Evolutionary conservation across 92 coral and sea anemone genomes (phyloP).

Genomic region (Isaurus tuberculatus): DNA sequence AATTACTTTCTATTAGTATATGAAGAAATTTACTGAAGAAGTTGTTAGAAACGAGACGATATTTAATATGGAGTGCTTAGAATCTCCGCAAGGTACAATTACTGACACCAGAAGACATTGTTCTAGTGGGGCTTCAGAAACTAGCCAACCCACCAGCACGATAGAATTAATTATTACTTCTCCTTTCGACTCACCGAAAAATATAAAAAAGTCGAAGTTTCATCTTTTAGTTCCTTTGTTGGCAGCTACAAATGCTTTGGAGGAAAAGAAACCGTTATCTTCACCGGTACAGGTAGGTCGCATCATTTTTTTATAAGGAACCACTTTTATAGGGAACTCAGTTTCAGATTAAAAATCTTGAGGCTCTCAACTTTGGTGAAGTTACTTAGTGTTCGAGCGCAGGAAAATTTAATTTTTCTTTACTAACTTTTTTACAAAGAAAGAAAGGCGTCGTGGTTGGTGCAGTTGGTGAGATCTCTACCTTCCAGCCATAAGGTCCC

Average conservation of each 20-base stretch:
- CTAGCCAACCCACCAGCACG: conserved; percentile 2
- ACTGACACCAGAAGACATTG: not conserved
- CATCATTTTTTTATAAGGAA: too few species aligned
- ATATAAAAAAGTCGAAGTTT: conserved; percentile 20
- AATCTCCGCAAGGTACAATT: not conserved
- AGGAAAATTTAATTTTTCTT: too few species aligned
- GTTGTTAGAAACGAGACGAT: not conserved
- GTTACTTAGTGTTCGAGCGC: too few species aligned
- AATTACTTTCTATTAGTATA: too few species aligned
- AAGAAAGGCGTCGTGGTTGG: too few species aligned
- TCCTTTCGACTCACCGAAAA: not conserved
- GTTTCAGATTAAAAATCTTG: too few species aligned
- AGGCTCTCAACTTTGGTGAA: too few species aligned
- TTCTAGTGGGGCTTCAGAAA: not conserved
- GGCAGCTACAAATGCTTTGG: conserved; percentile 72
- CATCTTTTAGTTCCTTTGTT: conserved; percentile 75
- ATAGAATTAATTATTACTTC: not conserved
- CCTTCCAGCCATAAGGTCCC: too few species aligned
- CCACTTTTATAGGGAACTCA: too few species aligned
- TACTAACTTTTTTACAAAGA: too few species aligned
- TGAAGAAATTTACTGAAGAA: not conserved
- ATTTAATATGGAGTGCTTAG: not conserved
- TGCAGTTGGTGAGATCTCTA: too few species aligned
- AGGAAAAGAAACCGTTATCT: conserved; percentile 32
- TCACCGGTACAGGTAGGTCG: too few species aligned